Base-by-base conservation (phyloP, 2,888 invertebrate species). In the Cantharis rustica region DNA sequence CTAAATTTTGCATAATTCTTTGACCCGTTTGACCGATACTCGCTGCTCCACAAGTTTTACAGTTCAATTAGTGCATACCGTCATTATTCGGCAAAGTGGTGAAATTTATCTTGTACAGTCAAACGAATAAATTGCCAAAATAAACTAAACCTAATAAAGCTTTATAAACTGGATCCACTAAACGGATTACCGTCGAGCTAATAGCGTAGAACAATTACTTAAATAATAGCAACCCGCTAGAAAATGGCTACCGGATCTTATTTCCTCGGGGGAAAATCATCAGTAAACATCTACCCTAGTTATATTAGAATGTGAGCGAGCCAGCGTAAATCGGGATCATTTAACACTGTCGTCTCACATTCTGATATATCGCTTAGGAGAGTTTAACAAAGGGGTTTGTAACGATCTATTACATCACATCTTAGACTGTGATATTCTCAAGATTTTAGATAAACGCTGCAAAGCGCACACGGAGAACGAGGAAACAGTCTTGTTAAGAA, bases 181-280 rank as follows among this genome's bases (percentile, higher is more conserved):
- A 87, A 86, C 86, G 86, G 86, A 86, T 87, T 86, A 86, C 85
- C 83, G 83, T 82, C 81, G 78, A 85, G 85, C 86, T 86, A 87
- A 87, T 87, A 86, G 86, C 82, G 84, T 86, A 85, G 87, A 86
- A 86, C 87, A 86, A 87, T 87, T 87, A 87, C 86, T 87, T 87
- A 87, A 87, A 87, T 87, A 87, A 86, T 87, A 87, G 86, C 86
- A 82, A 84, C 84, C 86, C 86, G 83, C 84, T 84, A 84, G 85
- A 87, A 86, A 87, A 87, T 87, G 87, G 87, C 86, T 86, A 85
- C 85, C 85, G 86, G 86, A 85, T 87, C 86, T 86, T 86, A 86
- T 87, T 86, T 86, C 87, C 86, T 86, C 81, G 81, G 86, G 86
- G 86, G 85, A 83, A 86, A 84, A 86, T 86, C 84, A 81, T 84